These are phyloP conservation scores for Urocynchramus pylzowi DNA, from an alignment of 2,113 vertebrate species.

Conservation along the genomic window DNA sequence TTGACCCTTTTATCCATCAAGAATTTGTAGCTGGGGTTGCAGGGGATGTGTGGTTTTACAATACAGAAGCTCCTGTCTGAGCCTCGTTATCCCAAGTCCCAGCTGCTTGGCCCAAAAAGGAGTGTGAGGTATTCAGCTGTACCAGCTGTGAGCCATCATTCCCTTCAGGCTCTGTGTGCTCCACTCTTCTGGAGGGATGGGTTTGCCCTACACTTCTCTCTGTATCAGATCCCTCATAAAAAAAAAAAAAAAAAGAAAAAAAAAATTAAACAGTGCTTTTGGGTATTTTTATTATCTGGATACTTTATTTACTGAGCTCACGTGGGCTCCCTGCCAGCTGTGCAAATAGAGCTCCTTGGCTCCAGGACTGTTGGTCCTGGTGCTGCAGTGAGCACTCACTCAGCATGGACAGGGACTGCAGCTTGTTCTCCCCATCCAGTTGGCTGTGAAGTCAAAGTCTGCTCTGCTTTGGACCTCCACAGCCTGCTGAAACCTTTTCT, in stretches of 20 bases:
- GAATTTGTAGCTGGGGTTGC: neutral
- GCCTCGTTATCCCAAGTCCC: neutral
- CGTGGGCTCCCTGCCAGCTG: conserved; percentile 46
- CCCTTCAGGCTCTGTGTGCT: neutral
- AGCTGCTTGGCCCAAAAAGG: neutral
- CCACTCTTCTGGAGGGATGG: neutral
- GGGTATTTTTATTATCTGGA: conserved; percentile 64
- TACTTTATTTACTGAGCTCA: conserved; percentile 60
- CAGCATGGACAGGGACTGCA: conserved; percentile 41
- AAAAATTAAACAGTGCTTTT: conserved; percentile 43
- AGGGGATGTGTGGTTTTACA: neutral
- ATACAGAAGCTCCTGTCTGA: neutral
- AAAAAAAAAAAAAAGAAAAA: conserved; percentile 21
- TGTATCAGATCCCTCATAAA: conserved; percentile 1
- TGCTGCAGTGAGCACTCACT: conserved; percentile 58
- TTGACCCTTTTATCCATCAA: neutral
- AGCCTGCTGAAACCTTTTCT: neutral
- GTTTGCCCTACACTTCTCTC: neutral
- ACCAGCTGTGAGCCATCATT: neutral
- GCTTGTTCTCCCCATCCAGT: conserved; percentile 24
- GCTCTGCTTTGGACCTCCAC: neutral
- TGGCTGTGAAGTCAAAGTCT: neutral
- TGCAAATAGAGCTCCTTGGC: conserved; percentile 66
- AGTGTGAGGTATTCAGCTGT: neutral
- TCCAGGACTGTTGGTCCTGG: conserved; percentile 61